phyloP scores from a whole-genome alignment of 1,140 invertebrate genomes.

The Vanessa atalanta region DNA sequence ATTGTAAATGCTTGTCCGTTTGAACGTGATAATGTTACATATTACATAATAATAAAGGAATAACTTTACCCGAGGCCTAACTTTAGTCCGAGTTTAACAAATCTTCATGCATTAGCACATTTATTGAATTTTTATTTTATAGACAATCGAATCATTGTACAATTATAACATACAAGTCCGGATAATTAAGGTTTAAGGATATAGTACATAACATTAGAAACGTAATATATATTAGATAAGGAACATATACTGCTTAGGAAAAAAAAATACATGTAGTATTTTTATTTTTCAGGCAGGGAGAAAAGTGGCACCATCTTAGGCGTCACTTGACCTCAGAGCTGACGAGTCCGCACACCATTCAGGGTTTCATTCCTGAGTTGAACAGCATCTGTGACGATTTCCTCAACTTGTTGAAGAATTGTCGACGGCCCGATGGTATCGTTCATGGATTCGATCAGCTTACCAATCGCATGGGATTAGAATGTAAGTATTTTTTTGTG shows the following conservation, averaged over 20 bases:
- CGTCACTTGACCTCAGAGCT: conserved; percentile 88
- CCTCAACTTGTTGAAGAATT: conserved; percentile 83
- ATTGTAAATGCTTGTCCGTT: too few relatives aligned
- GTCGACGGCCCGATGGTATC: conserved; percentile 76
- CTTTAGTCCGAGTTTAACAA: too few relatives aligned
- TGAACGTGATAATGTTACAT: too few relatives aligned
- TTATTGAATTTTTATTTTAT: too few relatives aligned
- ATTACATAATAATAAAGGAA: too few relatives aligned
- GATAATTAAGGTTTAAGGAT: too few relatives aligned
- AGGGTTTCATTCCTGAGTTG: conserved; percentile 88
- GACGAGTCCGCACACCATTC: conserved; percentile 88
- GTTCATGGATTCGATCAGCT: conserved; percentile 86
- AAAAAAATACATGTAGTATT: not conserved
- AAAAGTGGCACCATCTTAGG: conserved; percentile 89
- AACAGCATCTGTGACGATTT: conserved; percentile 91
- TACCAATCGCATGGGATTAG: conserved; percentile 88
- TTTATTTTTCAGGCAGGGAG: conserved; percentile 85
- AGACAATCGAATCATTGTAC: too few relatives aligned
- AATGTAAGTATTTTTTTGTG: conserved; percentile 81
- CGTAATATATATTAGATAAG: too few relatives aligned
- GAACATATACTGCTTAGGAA: not conserved
- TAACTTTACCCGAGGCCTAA: too few relatives aligned
- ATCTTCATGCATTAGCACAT: too few relatives aligned
- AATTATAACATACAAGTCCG: too few relatives aligned
- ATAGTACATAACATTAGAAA: too few relatives aligned